Evolutionary conservation across 2,113 vertebrate genomes (phyloP).

Genomic region (Callipepla californica): DNA sequence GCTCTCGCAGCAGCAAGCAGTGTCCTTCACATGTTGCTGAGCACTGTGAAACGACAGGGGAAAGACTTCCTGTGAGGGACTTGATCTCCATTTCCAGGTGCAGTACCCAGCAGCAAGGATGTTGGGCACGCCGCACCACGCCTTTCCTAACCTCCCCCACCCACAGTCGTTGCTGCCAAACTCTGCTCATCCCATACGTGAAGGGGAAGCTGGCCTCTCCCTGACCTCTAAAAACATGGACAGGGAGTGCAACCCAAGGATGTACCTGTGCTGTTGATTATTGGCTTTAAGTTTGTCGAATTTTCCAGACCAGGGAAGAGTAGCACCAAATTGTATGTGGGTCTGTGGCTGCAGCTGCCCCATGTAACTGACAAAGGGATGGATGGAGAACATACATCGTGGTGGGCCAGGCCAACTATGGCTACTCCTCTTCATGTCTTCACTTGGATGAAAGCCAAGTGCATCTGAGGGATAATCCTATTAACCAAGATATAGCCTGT

Average conservation of each 20-base stretch:
- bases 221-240: accelerated
- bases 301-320: not conserved
- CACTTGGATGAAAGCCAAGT: not conserved
- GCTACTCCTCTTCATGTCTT: not conserved
- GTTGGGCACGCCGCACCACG: accelerated
- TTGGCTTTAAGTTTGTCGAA: not conserved
- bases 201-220: not conserved
- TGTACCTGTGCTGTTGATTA: not conserved
- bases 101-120: not conserved
- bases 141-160: constrained; percentile 21
- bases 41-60: not conserved
- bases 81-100: constrained; percentile 39
- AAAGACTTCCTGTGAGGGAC: constrained; percentile 22
- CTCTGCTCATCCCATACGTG: accelerated
- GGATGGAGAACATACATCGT: not conserved
- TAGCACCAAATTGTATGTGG: accelerated
- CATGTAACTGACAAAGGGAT: not conserved
- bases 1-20: not conserved
- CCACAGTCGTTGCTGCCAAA: constrained; percentile 7
- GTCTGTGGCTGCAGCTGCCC: not conserved
- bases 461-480: not conserved
- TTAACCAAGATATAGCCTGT: not conserved
- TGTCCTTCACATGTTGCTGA: constrained; percentile 66
- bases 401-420: not conserved
- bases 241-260: not conserved